Base-by-base conservation (phyloP, 2,113 vertebrate genomes). In the Atractosteus spatula region DNA sequence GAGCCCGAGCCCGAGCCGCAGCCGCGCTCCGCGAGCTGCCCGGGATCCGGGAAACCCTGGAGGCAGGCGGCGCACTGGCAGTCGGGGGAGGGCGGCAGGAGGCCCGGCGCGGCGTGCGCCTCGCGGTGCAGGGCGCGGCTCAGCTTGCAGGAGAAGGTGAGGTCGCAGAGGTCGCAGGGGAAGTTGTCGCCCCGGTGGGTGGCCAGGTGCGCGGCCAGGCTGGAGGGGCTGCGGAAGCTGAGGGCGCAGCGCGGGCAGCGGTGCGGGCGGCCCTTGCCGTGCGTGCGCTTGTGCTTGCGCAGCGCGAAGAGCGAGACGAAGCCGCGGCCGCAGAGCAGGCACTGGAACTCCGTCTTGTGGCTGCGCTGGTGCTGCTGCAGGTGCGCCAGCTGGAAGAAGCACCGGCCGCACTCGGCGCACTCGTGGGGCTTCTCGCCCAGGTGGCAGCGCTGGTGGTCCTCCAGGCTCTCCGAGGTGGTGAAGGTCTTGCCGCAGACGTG, bases 401-500 rank as follows among this genome's bases (percentile, higher is more conserved):
- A 92, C 72, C 79, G 88, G 0, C 90, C 91, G 70, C 92, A 93
- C 81, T 92, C 89, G 13, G 79, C 89, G 78, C 92, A 93, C 68
- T 91, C 90, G 14, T 89, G 85, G 3, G 91, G 92, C 64, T 92
- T 92, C 83, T 91, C 87, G 17, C 92, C 92, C 44, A 93, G 83
- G 71, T 93, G 92, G 79, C 90, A 92, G 44, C 85, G 80, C 70
- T 92, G 91, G 76, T 93, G 92, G 79, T 92, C 91, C 72, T 92
- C 90, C 10, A 93, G 87, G 62, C 75, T 88, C 80, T 91, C 88
- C 4, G 87, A 91, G 3, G 89, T 91, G 29, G 82, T 55, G 78
- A 93, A 93, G 41, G 91, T 91, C 78, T 93, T 92, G 7, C 91
- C 89, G 56, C 92, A 93, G 17, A 92, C 91, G 61, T 93, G 91